Conservation (phyloP, 2,797 vertebrate species). For the Aulostomus chinensis region DNA sequence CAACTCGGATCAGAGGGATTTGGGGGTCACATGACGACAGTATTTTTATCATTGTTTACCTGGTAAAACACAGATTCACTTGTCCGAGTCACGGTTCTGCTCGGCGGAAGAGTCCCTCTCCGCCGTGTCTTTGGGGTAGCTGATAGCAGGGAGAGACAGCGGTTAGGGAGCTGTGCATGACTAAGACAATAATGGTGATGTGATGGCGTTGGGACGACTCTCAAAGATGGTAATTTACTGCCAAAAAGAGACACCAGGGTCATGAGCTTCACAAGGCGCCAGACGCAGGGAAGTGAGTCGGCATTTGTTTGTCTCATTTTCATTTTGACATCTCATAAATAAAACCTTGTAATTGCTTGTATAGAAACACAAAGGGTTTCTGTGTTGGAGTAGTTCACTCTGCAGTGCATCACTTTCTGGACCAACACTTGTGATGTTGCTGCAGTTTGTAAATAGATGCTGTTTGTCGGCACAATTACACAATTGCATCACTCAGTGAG, state of each 20-base stretch:
- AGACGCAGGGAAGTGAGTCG: conserved; percentile 1
- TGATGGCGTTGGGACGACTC: neutral
- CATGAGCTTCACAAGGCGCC: neutral
- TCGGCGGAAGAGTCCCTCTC: conserved; percentile 36
- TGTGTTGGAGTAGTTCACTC: too few species aligned
- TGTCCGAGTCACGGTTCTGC: conserved; percentile 20
- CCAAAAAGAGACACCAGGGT: neutral
- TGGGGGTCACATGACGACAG: too few species aligned
- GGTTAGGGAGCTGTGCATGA: neutral
- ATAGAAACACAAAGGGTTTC: conserved; percentile 3
- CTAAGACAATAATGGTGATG: neutral
- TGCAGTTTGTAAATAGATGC: conserved; percentile 2
- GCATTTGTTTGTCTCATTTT: conserved; percentile 7
- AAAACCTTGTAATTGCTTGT: conserved; percentile 4
- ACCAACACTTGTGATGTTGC: conserved; percentile 4
- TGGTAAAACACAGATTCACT: conserved; percentile 38
- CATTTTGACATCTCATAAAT: conserved; percentile 2
- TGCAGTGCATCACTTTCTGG: conserved; percentile 10
- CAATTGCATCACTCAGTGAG: too few species aligned
- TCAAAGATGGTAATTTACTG: neutral
- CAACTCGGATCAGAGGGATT: too few species aligned
- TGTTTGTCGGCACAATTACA: conserved; percentile 6
- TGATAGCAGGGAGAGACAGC: conserved; percentile 24
- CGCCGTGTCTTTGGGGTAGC: conserved; percentile 54
- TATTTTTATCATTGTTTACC: conserved; percentile 24